These are phyloP conservation scores for Drosophila maculinotata DNA, from an alignment of 2,888 invertebrate genomes.

Conservation along the genomic window DNA sequence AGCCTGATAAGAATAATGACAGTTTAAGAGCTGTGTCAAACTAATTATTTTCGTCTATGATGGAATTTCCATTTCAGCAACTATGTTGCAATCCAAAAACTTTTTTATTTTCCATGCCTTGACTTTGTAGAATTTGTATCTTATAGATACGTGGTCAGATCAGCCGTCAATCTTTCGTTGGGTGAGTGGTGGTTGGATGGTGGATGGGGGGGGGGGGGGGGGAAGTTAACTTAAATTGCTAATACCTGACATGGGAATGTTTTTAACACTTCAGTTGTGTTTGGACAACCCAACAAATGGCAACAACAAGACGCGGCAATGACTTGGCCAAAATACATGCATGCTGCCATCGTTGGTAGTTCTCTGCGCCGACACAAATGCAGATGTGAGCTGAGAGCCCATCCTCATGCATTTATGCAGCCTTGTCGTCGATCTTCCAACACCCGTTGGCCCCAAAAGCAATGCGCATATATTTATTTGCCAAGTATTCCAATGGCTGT, in stretches of 20 bases:
- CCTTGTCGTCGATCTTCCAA: slow-evolving; percentile 71
- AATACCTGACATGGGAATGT: slow-evolving; percentile 80
- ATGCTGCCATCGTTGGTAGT: slow-evolving; percentile 58
- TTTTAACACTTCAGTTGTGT: slow-evolving; percentile 77
- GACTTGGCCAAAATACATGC: slow-evolving; percentile 73
- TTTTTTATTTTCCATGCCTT: slow-evolving; percentile 28
- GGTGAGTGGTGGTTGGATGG: too few species aligned
- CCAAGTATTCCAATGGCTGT: too few species aligned
- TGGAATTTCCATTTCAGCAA: slow-evolving; percentile 20
- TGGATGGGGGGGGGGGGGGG: neutral
- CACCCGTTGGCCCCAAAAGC: slow-evolving; percentile 32
- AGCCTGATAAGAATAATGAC: neutral
- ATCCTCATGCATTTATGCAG: slow-evolving; percentile 78
- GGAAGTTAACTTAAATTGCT: slow-evolving; percentile 72
- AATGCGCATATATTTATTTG: slow-evolving; percentile 77
- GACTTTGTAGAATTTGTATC: slow-evolving; percentile 31
- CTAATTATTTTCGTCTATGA: slow-evolving; percentile 38
- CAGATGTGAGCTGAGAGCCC: slow-evolving; percentile 52
- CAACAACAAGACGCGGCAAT: slow-evolving; percentile 66
- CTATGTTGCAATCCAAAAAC: slow-evolving; percentile 40
- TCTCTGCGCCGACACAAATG: slow-evolving; percentile 49
- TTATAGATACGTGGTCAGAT: slow-evolving; percentile 19
- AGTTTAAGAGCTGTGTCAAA: slow-evolving; percentile 30
- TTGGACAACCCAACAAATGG: slow-evolving; percentile 72
- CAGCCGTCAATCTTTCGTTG: slow-evolving; percentile 13